A percentile compares a stretch with the other conserved stretches of the same genome.
Conservation (phyloP, 2,797 vertebrate species). For the Acestrorhynchus altus region DNA sequence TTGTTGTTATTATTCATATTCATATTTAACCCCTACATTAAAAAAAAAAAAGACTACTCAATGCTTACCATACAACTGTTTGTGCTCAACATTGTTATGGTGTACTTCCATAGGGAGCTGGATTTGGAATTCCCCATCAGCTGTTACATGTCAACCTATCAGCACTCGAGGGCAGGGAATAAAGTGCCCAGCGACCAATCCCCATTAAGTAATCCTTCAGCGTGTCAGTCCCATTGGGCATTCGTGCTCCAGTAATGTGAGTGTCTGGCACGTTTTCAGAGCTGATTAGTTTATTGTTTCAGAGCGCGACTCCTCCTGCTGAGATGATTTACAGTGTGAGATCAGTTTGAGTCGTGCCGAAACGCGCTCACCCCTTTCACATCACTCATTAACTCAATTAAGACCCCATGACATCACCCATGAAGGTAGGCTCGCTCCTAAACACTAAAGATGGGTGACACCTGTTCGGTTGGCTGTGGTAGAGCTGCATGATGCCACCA, state of each 20-base stretch:
- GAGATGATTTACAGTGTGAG: constrained; percentile 70
- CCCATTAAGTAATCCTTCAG: constrained; percentile 45
- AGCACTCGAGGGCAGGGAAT: constrained; percentile 18
- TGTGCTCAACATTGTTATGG: neutral
- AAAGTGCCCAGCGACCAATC: constrained; percentile 19
- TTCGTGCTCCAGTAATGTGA: constrained; percentile 44
- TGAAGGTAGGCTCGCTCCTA: constrained; percentile 69
- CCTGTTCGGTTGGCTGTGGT: constrained; percentile 71
- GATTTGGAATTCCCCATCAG: neutral
- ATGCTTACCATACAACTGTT: too few relatives aligned
- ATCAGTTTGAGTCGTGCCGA: constrained; percentile 63
- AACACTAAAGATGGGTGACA: constrained; percentile 80
- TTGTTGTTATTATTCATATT: too few relatives aligned
- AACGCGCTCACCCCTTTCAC: constrained; percentile 67
- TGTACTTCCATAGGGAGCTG: constrained; percentile 5
- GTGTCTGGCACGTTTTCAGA: constrained; percentile 40
- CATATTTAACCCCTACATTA: too few relatives aligned
- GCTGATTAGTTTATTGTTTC: constrained; percentile 67
- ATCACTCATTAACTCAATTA: constrained; percentile 71
- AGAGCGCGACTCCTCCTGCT: constrained; percentile 64
- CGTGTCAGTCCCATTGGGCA: constrained; percentile 47
- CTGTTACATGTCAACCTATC: constrained; percentile 47
- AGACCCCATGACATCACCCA: constrained; percentile 71
- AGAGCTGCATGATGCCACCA: constrained; percentile 37
- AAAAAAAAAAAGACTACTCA: too few relatives aligned